These are phyloP conservation scores for Reticulitermes lucifugus DNA, from an alignment of 2,888 invertebrate genomes.

Conservation along the genomic window DNA sequence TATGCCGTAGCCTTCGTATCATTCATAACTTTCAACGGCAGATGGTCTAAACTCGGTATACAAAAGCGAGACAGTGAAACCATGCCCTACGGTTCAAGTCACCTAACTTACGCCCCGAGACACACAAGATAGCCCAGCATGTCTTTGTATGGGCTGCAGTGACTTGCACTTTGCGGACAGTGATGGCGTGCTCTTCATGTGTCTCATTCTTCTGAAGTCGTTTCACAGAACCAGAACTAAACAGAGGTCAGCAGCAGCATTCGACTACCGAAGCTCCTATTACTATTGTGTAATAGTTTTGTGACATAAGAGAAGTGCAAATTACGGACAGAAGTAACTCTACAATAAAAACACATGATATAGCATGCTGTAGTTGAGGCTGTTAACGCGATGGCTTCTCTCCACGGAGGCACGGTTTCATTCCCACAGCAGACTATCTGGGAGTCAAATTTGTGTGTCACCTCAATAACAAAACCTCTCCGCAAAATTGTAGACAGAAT, in stretches of 20 bases:
- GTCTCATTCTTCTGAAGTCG: background rate
- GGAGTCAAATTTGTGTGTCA: too few species aligned
- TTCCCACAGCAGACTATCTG: too few species aligned
- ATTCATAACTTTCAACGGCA: too few species aligned
- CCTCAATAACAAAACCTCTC: too few species aligned
- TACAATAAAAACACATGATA: background rate
- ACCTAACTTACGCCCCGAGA: background rate
- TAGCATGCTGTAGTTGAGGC: too few species aligned
- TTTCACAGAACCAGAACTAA: background rate
- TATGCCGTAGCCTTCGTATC: too few species aligned
- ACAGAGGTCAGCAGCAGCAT: background rate
- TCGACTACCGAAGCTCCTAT: background rate
- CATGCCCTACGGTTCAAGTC: background rate
- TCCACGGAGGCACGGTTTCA: too few species aligned
- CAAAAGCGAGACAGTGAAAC: background rate
- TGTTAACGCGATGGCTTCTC: too few species aligned
- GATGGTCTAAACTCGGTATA: too few species aligned
- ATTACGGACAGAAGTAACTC: background rate
- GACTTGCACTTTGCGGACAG: slow-evolving; percentile 28
- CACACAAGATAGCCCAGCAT: background rate
- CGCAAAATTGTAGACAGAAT: too few species aligned
- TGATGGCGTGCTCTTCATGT: background rate
- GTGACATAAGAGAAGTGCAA: background rate
- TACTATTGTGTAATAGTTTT: background rate
- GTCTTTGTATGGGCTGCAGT: slow-evolving; percentile 15